Evolutionary conservation across 2,113 vertebrate species (phyloP).

Genomic region (Myanophis thanlyinensis): DNA sequence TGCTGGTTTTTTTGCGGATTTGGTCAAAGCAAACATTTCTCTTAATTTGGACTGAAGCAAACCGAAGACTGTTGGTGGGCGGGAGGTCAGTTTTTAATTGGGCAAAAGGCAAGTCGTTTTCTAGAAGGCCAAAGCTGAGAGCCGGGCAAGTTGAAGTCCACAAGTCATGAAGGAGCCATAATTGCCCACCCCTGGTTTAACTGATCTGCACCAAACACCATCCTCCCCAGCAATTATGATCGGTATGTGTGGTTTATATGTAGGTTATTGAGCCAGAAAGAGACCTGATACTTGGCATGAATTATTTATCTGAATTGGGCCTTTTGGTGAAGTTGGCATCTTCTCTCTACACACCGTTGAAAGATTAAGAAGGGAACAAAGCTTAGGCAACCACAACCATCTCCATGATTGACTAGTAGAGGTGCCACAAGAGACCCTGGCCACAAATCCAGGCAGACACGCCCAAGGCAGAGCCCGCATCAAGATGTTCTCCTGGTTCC

Average conservation of each 20-base stretch:
- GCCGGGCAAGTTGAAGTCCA: no score
- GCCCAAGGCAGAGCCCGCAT: not conserved
- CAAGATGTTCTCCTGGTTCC: not conserved
- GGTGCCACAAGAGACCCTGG: not conserved
- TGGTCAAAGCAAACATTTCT: rapidly evolving
- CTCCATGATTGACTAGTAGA: not conserved
- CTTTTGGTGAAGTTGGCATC: not conserved
- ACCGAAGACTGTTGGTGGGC: not conserved
- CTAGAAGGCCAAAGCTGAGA: not conserved
- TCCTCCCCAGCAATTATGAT: not conserved
- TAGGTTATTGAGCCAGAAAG: not conserved
- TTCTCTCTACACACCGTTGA: no score
- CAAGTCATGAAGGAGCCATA: no score
- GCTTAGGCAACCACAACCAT: not conserved
- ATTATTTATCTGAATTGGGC: not conserved
- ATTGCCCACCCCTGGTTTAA: no score
- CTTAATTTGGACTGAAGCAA: not conserved
- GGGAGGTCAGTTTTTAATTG: not conserved
- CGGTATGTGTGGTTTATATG: not conserved
- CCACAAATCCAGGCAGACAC: not conserved
- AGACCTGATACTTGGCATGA: no score
- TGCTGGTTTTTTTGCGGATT: rapidly evolving
- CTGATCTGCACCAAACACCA: not conserved
- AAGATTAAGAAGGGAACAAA: not conserved
- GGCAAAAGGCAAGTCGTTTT: not conserved